Percentiles rank a stretch among this genome's conserved stretches.
Evolutionary conservation across 1,140 invertebrate species (phyloP).

Genomic region (Cryptotermes secundus): DNA sequence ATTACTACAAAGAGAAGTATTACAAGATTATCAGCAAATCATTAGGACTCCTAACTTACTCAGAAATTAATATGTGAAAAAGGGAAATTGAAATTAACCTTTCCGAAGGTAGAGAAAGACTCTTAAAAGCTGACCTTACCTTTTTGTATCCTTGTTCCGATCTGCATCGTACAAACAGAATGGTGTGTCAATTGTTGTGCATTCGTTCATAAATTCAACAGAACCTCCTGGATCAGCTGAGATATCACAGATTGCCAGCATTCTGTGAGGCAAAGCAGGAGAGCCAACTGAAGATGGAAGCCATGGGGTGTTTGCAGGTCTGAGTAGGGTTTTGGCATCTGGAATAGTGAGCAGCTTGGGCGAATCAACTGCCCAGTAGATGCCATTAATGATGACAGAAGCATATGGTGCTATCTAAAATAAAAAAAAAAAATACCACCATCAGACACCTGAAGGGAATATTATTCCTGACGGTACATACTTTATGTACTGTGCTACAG

Average conservation of each 20-base stretch:
- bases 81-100: too few relatives aligned
- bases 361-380: constrained; percentile 97
- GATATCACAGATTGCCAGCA: constrained; percentile 95
- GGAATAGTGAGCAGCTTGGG: constrained; percentile 96
- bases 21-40: too few relatives aligned
- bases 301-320: constrained; percentile 89
- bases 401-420: constrained; percentile 92
- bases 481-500: too few relatives aligned
- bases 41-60: too few relatives aligned
- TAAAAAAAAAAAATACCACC: neutral
- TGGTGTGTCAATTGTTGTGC: constrained; percentile 98
- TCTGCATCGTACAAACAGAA: constrained; percentile 99
- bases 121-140: constrained; percentile 49
- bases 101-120: too few relatives aligned
- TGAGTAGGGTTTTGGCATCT: constrained; percentile 91
- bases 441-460: too few relatives aligned
- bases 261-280: constrained; percentile 84
- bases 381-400: constrained; percentile 95
- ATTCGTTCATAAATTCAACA: constrained; percentile 99
- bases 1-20: too few relatives aligned
- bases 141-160: constrained; percentile 94
- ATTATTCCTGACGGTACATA: too few relatives aligned
- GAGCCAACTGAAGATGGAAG: constrained; percentile 81
- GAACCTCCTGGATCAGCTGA: constrained; percentile 98
- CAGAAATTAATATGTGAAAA: too few relatives aligned